Evolutionary conservation across 2,113 vertebrate genomes (phyloP), one percentile per base, ranked within the genome.

Genomic region (Montifringilla adamsi): DNA sequence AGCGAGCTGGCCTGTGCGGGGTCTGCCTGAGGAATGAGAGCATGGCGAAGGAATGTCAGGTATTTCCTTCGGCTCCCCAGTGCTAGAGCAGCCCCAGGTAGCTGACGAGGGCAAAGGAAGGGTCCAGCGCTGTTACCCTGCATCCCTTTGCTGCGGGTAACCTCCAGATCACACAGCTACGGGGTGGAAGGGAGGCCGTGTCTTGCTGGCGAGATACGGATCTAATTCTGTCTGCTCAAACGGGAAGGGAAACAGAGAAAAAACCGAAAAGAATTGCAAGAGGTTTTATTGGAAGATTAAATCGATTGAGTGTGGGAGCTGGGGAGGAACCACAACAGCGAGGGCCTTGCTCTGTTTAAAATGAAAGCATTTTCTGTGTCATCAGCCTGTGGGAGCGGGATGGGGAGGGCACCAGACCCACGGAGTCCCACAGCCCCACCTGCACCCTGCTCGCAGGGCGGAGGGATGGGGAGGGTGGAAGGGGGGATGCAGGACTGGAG

Each of bases 1-100:
- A 3, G 53, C 22, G 59, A 81, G 78, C 75, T 62, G 14, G 6
- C 58, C 59, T 37, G 46, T 55, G 37, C 9, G 1, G 39, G 62
- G 55, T 49, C 78, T 76, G 87, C 22, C 82, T 79, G 88, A 69
- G 89, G 67, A 94, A 88, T 90, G 90, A 90, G 75, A 92, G 50
- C 70, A 96, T 39, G 63, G 43, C 72, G 50, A 66, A 94, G 87
- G 94, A 95, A 96, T 95, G 90, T 69, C 63, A 63, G 82, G 85
- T 83, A 93, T 93, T 94, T 95, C 92, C 95, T 93, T 23, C 70
- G 70, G 93, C 88, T 95, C 59, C 30, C 4, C 82, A 47, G 81
- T 1, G 37, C 63, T 56, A 47, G 27, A 86, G 73, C 47, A 85
- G 90, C 82, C 73, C 43, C 89, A 93, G 93, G 87, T 93, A 92